phyloP scores from a whole-genome alignment of 2,797 vertebrate genomes.

The Dromococcyx pavoninus region DNA sequence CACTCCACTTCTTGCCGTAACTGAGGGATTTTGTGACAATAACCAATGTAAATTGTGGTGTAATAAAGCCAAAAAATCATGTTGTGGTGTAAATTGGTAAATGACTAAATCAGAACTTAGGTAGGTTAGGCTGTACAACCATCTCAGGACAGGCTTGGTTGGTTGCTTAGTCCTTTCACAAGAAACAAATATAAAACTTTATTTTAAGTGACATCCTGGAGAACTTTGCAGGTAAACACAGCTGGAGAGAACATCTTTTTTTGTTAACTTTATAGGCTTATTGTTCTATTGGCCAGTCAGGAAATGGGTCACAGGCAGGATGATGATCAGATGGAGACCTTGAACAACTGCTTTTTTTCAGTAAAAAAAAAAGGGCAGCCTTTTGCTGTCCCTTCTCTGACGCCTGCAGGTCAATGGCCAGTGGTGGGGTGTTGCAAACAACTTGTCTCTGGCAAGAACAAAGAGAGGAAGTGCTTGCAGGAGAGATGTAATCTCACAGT shows the following conservation, averaged over 20 bases:
- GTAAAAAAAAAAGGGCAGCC: background rate
- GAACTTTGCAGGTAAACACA: slow-evolving; percentile 60
- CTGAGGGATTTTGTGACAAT: background rate
- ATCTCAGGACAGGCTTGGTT: background rate
- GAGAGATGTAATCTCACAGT: background rate
- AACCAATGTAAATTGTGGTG: too few species aligned
- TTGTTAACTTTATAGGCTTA: slow-evolving; percentile 41
- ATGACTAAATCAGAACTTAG: background rate
- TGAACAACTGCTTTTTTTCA: background rate
- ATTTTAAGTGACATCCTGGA: slow-evolving; percentile 53
- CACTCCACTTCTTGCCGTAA: background rate
- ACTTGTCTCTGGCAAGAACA: background rate
- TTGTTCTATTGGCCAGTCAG: slow-evolving; percentile 61
- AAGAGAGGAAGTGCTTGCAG: slow-evolving; percentile 47
- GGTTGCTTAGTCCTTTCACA: slow-evolving; percentile 6
- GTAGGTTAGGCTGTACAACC: background rate
- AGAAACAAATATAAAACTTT: slow-evolving; percentile 27
- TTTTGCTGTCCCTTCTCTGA: background rate
- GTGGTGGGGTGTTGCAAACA: background rate
- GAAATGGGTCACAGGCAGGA: slow-evolving; percentile 60
- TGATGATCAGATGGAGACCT: slow-evolving; percentile 46
- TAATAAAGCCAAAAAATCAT: too few species aligned
- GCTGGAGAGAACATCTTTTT: slow-evolving; percentile 49
- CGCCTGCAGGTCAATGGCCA: background rate
- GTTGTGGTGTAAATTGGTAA: background rate